Evolutionary conservation across 1,140 invertebrate species (phyloP).

Genomic region (Micrasema minimum): DNA sequence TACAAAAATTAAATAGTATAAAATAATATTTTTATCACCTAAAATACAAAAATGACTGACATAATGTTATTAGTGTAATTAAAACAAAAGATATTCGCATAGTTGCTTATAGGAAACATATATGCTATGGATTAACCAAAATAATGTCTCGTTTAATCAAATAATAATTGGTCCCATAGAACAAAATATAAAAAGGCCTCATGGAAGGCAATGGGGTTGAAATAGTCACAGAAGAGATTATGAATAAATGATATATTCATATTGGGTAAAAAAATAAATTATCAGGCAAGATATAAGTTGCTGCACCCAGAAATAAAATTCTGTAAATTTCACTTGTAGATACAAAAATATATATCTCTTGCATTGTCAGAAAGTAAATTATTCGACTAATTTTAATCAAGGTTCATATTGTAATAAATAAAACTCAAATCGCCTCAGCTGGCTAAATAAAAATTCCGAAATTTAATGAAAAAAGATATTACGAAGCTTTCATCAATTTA

Average conservation of each 20-base stretch:
- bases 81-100: conserved; percentile 25
- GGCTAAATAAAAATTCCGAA: background rate
- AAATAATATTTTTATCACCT: conserved; percentile 53
- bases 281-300: background rate
- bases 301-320: background rate
- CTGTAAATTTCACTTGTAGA: conserved; percentile 1
- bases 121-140: conserved; percentile 31
- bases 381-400: background rate
- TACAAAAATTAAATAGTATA: conserved; percentile 52
- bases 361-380: too few species aligned
- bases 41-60: conserved; percentile 53
- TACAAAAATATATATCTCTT: conserved; percentile 2
- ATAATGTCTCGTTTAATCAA: conserved; percentile 24
- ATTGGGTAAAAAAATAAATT: conserved; percentile 11
- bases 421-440: too few species aligned
- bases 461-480: background rate
- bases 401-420: too few species aligned
- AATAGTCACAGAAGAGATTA: conserved; percentile 2
- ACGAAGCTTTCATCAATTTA: conserved; percentile 5
- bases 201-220: background rate
- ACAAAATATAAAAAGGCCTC: conserved; percentile 18
- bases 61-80: conserved; percentile 25
- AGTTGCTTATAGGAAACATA: conserved; percentile 30
- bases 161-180: conserved; percentile 44
- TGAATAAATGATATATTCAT: conserved; percentile 10